A percentile compares a stretch with the other conserved stretches of the same genome.
Evolutionary conservation across 2,888 invertebrate species (phyloP).

Genomic region (Pammene aurita): DNA sequence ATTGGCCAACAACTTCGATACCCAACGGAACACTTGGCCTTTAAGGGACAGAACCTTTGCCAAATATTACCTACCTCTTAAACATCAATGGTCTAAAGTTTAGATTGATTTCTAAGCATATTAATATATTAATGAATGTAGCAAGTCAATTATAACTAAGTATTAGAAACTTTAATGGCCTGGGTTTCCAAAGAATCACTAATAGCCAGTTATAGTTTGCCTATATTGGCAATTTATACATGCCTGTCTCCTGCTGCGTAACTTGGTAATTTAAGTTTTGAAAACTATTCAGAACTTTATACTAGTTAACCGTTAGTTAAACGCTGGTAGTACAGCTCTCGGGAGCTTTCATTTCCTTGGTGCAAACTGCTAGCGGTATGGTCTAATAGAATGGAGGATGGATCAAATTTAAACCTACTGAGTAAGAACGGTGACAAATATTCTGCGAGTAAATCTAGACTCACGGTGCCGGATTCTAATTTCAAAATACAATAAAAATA

Average conservation of each 20-base stretch:
- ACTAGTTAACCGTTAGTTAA: conserved; percentile 67
- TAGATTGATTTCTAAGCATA: conserved; percentile 32
- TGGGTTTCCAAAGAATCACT: conserved; percentile 31
- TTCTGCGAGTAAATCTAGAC: too few relatives aligned
- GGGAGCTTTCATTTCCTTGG: conserved; percentile 52
- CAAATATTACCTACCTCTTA: conserved; percentile 17
- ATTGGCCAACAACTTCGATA: conserved; percentile 16
- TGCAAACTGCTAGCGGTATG: conserved; percentile 40
- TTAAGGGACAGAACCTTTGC: conserved; percentile 12
- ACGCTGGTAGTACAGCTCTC: conserved; percentile 54
- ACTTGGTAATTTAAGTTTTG: conserved; percentile 72
- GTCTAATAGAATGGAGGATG: not conserved
- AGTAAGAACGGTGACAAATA: too few relatives aligned
- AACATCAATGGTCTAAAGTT: conserved; percentile 34
- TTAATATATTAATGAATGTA: conserved; percentile 28
- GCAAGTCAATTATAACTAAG: conserved; percentile 32
- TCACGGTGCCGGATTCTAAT: too few relatives aligned
- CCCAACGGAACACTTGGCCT: conserved; percentile 7
- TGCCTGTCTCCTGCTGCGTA: conserved; percentile 55
- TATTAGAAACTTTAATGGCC: conserved; percentile 29
- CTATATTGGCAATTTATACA: conserved; percentile 45
- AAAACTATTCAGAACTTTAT: conserved; percentile 66
- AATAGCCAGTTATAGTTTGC: conserved; percentile 16
- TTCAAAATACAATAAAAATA: too few relatives aligned
- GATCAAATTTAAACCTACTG: not conserved